phyloP scores from a whole-genome alignment of 2,888 invertebrate genomes.

The Anthophora plumipes region DNA sequence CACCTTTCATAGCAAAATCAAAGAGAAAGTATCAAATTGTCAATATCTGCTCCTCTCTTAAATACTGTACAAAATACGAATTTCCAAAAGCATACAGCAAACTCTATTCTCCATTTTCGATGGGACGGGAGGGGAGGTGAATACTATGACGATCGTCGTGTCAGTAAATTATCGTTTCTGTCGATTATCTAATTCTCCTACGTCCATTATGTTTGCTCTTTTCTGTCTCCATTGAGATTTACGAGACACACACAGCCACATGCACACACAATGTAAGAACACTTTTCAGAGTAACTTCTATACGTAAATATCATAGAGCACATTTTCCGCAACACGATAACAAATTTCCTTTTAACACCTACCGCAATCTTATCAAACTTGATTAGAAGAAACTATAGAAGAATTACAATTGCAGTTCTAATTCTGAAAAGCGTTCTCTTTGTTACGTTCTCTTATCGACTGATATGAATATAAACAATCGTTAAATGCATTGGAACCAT shows the following conservation, averaged over 20 bases:
- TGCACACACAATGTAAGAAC: conserved; percentile 4
- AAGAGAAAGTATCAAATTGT: conserved; percentile 43
- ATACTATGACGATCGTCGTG: neutral
- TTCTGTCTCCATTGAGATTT: conserved; percentile 6
- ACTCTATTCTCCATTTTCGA: neutral
- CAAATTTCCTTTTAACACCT: conserved; percentile 7
- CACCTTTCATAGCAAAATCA: conserved; percentile 27
- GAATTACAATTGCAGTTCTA: conserved; percentile 25
- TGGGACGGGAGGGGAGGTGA: too few relatives aligned
- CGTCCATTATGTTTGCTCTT: neutral
- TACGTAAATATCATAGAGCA: conserved; percentile 1
- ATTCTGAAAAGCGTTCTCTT: conserved; percentile 39
- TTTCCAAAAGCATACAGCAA: conserved; percentile 15
- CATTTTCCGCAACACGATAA: conserved; percentile 1
- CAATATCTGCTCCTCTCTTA: conserved; percentile 32
- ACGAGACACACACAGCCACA: conserved; percentile 26
- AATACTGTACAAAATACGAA: conserved; percentile 61
- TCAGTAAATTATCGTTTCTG: conserved; percentile 1
- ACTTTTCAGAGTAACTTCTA: conserved; percentile 11
- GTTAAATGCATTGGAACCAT: conserved; percentile 57
- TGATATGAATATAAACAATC: conserved; percentile 42
- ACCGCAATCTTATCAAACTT: conserved; percentile 26
- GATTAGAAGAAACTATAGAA: conserved; percentile 11
- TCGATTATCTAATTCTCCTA: conserved; percentile 2
- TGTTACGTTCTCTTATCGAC: conserved; percentile 5